A percentile compares a stretch with the other conserved stretches of the same genome.
These are phyloP conservation scores for Patiria miniata DNA, from an alignment of 35 echinoderm and acorn worm species.

Conservation along the genomic window DNA sequence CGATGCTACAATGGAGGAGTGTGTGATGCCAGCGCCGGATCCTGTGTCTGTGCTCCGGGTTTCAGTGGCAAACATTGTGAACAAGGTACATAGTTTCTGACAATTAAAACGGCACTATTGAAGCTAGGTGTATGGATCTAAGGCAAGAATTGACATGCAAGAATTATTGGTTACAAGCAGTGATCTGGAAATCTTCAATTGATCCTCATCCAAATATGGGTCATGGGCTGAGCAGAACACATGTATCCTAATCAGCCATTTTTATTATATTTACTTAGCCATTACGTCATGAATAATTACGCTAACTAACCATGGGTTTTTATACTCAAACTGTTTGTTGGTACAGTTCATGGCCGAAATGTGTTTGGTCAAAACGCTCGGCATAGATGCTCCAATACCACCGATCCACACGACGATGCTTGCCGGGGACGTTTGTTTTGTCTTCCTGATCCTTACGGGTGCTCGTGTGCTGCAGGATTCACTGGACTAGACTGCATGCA, in stretches of 20 bases:
- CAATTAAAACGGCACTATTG: not conserved
- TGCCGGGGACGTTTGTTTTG: constrained; percentile 62
- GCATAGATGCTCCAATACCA: constrained; percentile 7
- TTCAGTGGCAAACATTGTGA: constrained; percentile 55
- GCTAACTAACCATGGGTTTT: not conserved
- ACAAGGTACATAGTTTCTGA: constrained; percentile 2
- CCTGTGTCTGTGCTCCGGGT: constrained; percentile 82
- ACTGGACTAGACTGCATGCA: constrained; percentile 37
- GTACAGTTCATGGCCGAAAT: constrained; percentile 29
- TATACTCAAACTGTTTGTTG: not conserved
- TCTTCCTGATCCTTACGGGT: constrained; percentile 76
- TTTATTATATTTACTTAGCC: not conserved
- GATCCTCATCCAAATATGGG: not conserved
- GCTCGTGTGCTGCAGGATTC: constrained; percentile 66
- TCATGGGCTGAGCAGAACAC: not conserved
- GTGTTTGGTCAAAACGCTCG: constrained; percentile 27
- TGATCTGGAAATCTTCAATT: not conserved
- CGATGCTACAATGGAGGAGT: constrained; percentile 85
- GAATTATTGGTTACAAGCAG: not conserved
- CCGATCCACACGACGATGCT: not conserved
- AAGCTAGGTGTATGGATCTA: not conserved
- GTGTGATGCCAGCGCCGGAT: constrained; percentile 76
- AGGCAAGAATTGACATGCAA: not conserved
- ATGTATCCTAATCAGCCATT: not conserved
- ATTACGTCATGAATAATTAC: not conserved